Conservation (phyloP, 1,140 invertebrate species). For the Episyrphus balteatus region DNA sequence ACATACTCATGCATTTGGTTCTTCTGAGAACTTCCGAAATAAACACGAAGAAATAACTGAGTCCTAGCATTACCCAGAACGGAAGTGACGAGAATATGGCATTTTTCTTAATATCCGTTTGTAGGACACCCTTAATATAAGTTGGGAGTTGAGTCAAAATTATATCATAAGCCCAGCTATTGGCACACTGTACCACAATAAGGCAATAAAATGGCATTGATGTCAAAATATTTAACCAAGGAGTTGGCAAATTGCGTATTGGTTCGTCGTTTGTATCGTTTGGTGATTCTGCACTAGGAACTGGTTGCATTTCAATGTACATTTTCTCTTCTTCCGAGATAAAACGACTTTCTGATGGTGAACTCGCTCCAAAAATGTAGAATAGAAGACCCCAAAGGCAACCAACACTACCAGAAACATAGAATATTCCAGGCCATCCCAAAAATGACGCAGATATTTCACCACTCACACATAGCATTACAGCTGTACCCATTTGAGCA, state of each 20-base stretch:
- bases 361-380: conserved; percentile 47
- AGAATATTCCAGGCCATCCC: conserved; percentile 70
- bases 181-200: conserved; percentile 68
- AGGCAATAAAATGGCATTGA: conserved; percentile 72
- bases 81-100: conserved; percentile 61
- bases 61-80: conserved; percentile 56
- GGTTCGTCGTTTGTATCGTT: not conserved
- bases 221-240: conserved; percentile 62
- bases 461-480: conserved; percentile 47
- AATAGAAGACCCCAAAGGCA: conserved; percentile 48
- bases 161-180: conserved; percentile 88
- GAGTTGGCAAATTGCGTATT: conserved; percentile 20
- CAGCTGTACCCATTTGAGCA: conserved; percentile 55
- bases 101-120: conserved; percentile 60
- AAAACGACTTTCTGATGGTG: conserved; percentile 41
- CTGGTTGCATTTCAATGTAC: conserved; percentile 48
- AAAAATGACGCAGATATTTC: conserved; percentile 44
- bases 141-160: conserved; percentile 79
- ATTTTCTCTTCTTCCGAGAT: conserved; percentile 46
- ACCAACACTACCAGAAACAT: conserved; percentile 51
- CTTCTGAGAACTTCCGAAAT: conserved; percentile 44
- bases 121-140: conserved; percentile 69
- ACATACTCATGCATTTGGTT: conserved; percentile 40
- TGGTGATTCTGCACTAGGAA: conserved; percentile 51
- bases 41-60: conserved; percentile 59